Evolutionary conservation across 1,140 invertebrate species (phyloP), one percentile per base, ranked within the genome.

Genomic region (Phymastichus coffea): DNA sequence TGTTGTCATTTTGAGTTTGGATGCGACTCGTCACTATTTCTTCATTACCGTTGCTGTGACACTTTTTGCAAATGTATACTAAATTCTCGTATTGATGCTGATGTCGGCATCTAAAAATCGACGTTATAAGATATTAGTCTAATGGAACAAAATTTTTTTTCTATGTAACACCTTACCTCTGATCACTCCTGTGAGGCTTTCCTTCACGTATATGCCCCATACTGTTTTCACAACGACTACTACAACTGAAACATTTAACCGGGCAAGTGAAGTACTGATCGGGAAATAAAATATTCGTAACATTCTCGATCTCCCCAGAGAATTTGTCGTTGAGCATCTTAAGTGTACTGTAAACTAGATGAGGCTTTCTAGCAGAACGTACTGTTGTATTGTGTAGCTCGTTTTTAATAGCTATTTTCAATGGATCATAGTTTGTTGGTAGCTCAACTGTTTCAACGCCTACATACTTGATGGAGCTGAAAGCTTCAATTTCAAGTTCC

Each of bases 181-280:
- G 66, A 38, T 74, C 64, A 64, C 78, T 83, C 9, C 51, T 70
- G 76, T 93, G 90, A 12, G 83, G 77, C 53, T 85, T 81, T 12
- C 84, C 85, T 59, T 91, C 88, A n/a, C 80, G 81, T 47, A 84
- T 68, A 73, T 94, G 92, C 51, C 91, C 91, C 88, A 92, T 92
- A 49, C 87, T 90, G 35, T 84, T 81, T 54, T 75, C 79, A 71
- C 92, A 94, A n/a, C 86, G 81, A 49, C 73, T 75, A 70, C 81
- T 82, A 78, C 91, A 94, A 25, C 89, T 88, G 30, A 87, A 77
- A 74, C 91, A 94, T 60, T 84, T 84, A 1, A 82, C 76, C 9
- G 84, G 81, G 73, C 91, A 94, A 0, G 89, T 90, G 67, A 93
- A 92, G 77, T 91, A 91, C 70, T 92, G 85, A 66, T 92, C 88